phyloP scores from a whole-genome alignment of 2,888 invertebrate species.

The Desoria tigrina region DNA sequence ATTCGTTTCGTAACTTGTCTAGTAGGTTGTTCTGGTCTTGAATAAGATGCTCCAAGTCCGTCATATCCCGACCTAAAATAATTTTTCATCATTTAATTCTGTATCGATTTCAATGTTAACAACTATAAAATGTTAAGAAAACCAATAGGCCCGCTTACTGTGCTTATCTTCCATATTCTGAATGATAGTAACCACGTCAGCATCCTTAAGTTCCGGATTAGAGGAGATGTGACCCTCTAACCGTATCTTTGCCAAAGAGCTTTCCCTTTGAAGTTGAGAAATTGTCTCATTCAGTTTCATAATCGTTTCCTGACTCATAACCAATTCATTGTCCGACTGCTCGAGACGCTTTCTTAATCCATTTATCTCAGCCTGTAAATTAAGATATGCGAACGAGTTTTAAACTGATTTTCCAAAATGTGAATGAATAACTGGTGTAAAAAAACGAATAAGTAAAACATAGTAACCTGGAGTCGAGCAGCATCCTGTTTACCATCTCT shows the following conservation, averaged over 20 bases:
- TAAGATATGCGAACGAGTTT: too few relatives aligned
- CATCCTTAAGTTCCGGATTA: constrained; percentile 59
- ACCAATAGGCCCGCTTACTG: constrained; percentile 62
- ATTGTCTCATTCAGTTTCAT: constrained; percentile 76
- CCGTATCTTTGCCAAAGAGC: constrained; percentile 57
- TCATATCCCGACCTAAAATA: constrained; percentile 81
- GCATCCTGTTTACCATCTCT: constrained; percentile 75
- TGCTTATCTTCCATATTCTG: constrained; percentile 80
- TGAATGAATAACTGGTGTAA: constrained; percentile 1
- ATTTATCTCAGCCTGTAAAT: constrained; percentile 65
- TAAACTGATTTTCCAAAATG: too few relatives aligned
- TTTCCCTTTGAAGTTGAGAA: constrained; percentile 75
- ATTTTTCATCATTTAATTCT: constrained; percentile 8
- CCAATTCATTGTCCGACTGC: constrained; percentile 75
- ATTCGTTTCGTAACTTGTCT: constrained; percentile 86
- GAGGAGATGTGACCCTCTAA: constrained; percentile 41
- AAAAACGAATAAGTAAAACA: not conserved
- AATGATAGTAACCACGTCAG: constrained; percentile 72
- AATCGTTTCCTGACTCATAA: constrained; percentile 78
- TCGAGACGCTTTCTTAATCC: constrained; percentile 75
- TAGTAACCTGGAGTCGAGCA: constrained; percentile 64
- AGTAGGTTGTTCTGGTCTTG: constrained; percentile 89
- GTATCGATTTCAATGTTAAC: not conserved
- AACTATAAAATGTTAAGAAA: not conserved
- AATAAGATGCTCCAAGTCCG: constrained; percentile 85